These are phyloP conservation scores for Amiota mariae DNA, from an alignment of 2,888 invertebrate species.

Conservation along the genomic window DNA sequence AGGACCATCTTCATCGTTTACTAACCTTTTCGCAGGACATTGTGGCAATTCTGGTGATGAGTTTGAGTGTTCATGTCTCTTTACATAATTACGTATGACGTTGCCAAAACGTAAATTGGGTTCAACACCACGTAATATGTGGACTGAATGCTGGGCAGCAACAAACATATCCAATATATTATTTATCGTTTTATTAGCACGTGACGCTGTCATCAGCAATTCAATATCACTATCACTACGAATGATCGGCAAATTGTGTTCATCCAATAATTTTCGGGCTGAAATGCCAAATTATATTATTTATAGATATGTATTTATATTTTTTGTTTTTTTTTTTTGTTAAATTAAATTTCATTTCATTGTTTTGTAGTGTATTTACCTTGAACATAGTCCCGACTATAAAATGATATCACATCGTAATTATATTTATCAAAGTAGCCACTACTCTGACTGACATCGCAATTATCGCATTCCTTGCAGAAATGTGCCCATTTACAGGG, in stretches of 20 bases:
- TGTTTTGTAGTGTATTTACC: constrained; percentile 73
- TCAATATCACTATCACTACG: constrained; percentile 80
- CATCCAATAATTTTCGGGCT: constrained; percentile 79
- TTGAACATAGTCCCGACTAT: constrained; percentile 85
- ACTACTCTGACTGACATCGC: constrained; percentile 81
- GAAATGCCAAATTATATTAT: too few species aligned
- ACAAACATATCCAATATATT: constrained; percentile 83
- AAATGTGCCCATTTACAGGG: constrained; percentile 79
- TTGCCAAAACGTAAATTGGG: constrained; percentile 79
- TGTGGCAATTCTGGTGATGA: constrained; percentile 47
- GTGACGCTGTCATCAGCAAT: constrained; percentile 68
- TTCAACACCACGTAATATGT: constrained; percentile 86
- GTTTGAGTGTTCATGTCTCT: not conserved
- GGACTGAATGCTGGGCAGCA: constrained; percentile 77
- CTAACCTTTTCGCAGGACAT: constrained; percentile 45
- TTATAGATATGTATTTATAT: too few species aligned
- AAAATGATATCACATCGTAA: constrained; percentile 85
- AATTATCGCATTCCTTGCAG: constrained; percentile 75
- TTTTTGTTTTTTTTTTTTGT: too few species aligned
- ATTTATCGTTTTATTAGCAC: constrained; percentile 73
- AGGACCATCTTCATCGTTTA: too few species aligned
- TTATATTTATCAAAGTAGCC: constrained; percentile 87
- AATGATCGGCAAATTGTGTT: constrained; percentile 76
- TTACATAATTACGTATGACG: constrained; percentile 72
- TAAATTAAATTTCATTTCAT: not conserved